Evolutionary conservation across 2,888 invertebrate genomes (phyloP).

Genomic region (Drosophila subquinaria): DNA sequence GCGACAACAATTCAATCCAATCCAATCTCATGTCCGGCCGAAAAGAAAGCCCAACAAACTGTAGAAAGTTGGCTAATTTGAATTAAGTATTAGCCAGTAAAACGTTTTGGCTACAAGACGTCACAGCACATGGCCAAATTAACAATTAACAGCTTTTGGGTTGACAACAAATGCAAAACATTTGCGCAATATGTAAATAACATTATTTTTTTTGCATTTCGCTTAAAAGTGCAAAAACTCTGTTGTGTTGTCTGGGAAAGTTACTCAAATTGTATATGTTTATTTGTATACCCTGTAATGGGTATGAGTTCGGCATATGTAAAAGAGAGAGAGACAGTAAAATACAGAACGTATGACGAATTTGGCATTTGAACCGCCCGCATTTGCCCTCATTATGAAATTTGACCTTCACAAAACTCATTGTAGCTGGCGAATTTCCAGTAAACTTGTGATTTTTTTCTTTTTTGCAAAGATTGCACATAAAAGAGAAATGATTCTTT

Average conservation of each 20-base stretch:
- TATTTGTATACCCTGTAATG: constrained; percentile 19
- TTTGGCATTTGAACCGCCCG: constrained; percentile 18
- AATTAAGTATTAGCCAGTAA: constrained; percentile 61
- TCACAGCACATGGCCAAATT: constrained; percentile 51
- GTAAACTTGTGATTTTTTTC: constrained; percentile 12
- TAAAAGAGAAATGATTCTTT: neutral
- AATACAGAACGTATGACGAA: constrained; percentile 13
- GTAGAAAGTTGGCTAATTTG: constrained; percentile 69
- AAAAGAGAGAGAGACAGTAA: neutral
- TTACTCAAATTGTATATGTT: constrained; percentile 13
- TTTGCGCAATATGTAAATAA: constrained; percentile 56
- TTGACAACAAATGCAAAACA: constrained; percentile 38
- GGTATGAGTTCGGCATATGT: neutral
- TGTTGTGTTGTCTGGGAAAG: constrained; percentile 26
- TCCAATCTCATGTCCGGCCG: constrained; percentile 32
- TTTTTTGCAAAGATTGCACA: constrained; percentile 11
- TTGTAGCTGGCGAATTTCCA: neutral
- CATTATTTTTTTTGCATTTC: constrained; percentile 3
- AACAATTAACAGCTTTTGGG: constrained; percentile 32
- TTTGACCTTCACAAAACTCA: constrained; percentile 24
- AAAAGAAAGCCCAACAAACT: constrained; percentile 59
- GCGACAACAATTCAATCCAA: constrained; percentile 32
- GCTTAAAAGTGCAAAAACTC: neutral
- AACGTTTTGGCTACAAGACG: constrained; percentile 56
- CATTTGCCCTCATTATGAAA: constrained; percentile 23